These are phyloP conservation scores for Caenorhabditis becei DNA, from an alignment of 2,888 invertebrate genomes.

Conservation along the genomic window DNA sequence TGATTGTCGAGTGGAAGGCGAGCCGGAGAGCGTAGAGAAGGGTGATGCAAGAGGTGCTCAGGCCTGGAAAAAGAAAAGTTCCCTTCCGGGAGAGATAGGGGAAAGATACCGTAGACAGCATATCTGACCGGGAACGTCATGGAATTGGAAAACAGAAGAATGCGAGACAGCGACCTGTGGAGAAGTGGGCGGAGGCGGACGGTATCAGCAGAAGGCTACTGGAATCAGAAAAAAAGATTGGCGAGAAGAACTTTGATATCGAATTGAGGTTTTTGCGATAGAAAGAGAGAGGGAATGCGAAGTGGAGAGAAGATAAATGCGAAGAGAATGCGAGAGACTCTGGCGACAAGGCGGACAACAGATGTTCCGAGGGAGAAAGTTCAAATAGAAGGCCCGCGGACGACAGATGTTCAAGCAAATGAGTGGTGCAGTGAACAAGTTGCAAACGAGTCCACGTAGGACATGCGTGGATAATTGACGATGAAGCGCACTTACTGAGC, in stretches of 20 bases:
- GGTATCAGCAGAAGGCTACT: constrained; percentile 1
- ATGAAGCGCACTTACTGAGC: neutral
- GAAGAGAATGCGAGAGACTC: neutral
- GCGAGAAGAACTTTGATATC: constrained; percentile 17
- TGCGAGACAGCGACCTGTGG: neutral
- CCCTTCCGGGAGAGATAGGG: neutral
- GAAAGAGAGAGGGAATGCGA: constrained; percentile 33
- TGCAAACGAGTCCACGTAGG: neutral
- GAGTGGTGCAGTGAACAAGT: neutral
- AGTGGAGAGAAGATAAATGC: constrained; percentile 27
- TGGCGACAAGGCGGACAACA: neutral
- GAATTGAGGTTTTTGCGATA: constrained; percentile 21
- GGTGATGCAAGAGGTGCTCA: constrained; percentile 62
- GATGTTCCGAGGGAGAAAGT: constrained; percentile 11
- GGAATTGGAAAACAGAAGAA: neutral
- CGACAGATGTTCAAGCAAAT: constrained; percentile 12
- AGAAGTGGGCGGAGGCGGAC: constrained; percentile 4
- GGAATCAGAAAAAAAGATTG: constrained; percentile 33
- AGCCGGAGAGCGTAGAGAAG: constrained; percentile 65
- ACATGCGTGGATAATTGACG: neutral
- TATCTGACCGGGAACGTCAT: constrained; percentile 47
- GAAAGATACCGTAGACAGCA: constrained; percentile 46
- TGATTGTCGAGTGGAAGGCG: constrained; percentile 67
- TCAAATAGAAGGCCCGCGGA: neutral
- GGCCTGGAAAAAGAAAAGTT: constrained; percentile 33